Conservation (phyloP, 2,888 invertebrate genomes). For the Apomyelois bistriatella region DNA sequence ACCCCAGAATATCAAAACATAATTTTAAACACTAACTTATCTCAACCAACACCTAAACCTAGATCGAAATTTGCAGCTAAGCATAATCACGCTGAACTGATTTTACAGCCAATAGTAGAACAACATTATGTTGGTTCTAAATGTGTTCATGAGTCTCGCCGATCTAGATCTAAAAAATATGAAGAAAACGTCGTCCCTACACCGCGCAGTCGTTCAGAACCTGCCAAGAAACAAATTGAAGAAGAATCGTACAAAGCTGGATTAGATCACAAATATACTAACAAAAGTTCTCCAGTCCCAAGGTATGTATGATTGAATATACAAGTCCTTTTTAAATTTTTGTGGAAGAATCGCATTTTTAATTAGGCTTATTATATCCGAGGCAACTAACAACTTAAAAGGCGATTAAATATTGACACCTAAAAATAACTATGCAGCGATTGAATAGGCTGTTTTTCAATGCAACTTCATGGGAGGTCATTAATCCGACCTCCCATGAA, state of each 20-base stretch:
- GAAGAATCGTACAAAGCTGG: constrained; percentile 29
- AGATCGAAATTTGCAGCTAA: constrained; percentile 48
- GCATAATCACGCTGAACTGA: constrained; percentile 35
- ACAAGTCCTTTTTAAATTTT: not conserved
- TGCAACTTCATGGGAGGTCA: no score
- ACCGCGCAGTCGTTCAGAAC: constrained; percentile 60
- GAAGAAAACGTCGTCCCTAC: constrained; percentile 30
- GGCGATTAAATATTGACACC: no score
- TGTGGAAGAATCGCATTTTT: no score
- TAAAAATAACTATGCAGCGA: no score
- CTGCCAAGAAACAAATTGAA: constrained; percentile 44
- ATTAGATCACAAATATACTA: constrained; percentile 16
- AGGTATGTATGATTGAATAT: not conserved
- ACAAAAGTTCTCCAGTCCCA: constrained; percentile 13
- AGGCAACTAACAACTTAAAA: no score
- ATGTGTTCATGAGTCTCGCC: constrained; percentile 31
- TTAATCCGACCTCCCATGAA: no score
- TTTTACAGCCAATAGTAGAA: constrained; percentile 56
- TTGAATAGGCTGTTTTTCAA: no score
- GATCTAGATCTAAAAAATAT: constrained; percentile 45
- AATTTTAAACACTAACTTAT: constrained; percentile 44
- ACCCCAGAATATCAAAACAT: constrained; percentile 64
- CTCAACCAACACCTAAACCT: constrained; percentile 57
- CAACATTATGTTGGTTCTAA: constrained; percentile 35
- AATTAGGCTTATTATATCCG: no score